Percentiles rank a stretch among this genome's conserved stretches.
These are phyloP conservation scores for Acronicta leporina DNA, from an alignment of 2,888 invertebrate species.

Conservation along the genomic window DNA sequence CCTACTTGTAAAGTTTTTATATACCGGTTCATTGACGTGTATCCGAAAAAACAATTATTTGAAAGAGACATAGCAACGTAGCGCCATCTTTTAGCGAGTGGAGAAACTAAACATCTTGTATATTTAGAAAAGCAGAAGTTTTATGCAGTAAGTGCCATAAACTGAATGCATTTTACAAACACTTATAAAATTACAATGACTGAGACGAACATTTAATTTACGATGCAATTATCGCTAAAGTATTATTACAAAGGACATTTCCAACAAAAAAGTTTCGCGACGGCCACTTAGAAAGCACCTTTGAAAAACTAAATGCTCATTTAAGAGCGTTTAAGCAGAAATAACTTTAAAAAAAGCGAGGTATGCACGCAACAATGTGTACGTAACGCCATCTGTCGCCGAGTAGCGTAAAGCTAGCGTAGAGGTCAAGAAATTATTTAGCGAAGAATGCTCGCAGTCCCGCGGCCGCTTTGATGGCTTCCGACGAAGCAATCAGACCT, in stretches of 20 bases:
- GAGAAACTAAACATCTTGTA: conserved; percentile 16
- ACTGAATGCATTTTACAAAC: conserved; percentile 66
- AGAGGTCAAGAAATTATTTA: conserved; percentile 82
- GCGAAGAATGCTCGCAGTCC: conserved; percentile 79
- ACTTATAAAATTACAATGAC: conserved; percentile 79
- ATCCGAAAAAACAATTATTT: conserved; percentile 38
- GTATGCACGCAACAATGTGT: conserved; percentile 80
- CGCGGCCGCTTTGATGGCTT: conserved; percentile 86
- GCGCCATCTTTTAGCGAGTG: conserved; percentile 51
- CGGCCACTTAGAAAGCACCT: conserved; percentile 85
- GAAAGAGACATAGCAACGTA: background rate
- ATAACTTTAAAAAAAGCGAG: conserved; percentile 79
- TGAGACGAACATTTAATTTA: conserved; percentile 77
- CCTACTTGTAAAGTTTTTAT: conserved; percentile 28
- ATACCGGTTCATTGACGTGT: conserved; percentile 28
- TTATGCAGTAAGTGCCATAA: conserved; percentile 47
- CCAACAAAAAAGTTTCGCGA: conserved; percentile 73
- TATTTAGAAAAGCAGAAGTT: conserved; percentile 21
- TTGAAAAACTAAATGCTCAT: conserved; percentile 87
- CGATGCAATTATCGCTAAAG: conserved; percentile 81
- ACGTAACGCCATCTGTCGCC: conserved; percentile 85
- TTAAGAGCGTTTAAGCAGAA: conserved; percentile 85
- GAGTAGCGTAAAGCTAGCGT: conserved; percentile 77
- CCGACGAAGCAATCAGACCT: conserved; percentile 88
- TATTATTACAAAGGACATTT: conserved; percentile 82